Conservation (phyloP, 2,113 vertebrate species). For the Megaceryle torquata region DNA sequence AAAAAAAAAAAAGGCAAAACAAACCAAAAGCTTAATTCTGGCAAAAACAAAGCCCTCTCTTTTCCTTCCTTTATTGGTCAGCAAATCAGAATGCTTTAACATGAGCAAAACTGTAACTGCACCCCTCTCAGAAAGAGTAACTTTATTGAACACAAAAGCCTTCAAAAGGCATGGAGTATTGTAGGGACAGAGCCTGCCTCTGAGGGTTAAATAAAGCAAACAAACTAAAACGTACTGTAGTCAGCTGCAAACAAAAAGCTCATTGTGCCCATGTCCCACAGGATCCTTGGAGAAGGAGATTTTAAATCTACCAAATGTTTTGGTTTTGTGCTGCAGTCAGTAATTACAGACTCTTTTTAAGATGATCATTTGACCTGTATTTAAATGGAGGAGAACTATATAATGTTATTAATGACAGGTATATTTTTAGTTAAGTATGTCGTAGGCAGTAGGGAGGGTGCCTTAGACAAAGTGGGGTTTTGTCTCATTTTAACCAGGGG, state of each 20-base stretch:
- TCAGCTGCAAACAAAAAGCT: slow-evolving; percentile 68
- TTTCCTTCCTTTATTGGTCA: slow-evolving; percentile 20
- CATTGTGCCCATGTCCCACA: slow-evolving; percentile 52
- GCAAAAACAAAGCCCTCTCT: slow-evolving; percentile 59
- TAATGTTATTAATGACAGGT: slow-evolving; percentile 47
- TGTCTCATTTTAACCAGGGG: not conserved
- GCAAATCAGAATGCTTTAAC: slow-evolving; percentile 25
- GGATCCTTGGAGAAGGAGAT: slow-evolving; percentile 33
- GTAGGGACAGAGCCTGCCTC: slow-evolving; percentile 46
- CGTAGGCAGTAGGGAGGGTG: not conserved
- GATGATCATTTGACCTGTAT: slow-evolving; percentile 51
- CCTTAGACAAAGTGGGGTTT: not conserved
- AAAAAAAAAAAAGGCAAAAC: not conserved
- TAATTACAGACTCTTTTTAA: slow-evolving; percentile 31
- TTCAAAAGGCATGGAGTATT: slow-evolving; percentile 19
- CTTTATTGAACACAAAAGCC: slow-evolving; percentile 6
- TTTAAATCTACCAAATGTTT: slow-evolving; percentile 70
- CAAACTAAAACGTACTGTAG: slow-evolving; percentile 53
- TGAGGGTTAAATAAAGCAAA: slow-evolving; percentile 68
- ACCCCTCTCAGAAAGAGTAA: slow-evolving; percentile 38
- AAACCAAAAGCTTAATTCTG: slow-evolving; percentile 49
- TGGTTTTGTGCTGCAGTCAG: slow-evolving; percentile 63
- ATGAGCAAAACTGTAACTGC: slow-evolving; percentile 51
- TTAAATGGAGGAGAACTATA: slow-evolving; percentile 42
- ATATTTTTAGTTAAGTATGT: slow-evolving; percentile 24